A percentile compares a stretch with the other conserved stretches of the same genome.
phyloP scores from a whole-genome alignment of 2,113 vertebrate genomes.

The Lamprotornis superbus region DNA sequence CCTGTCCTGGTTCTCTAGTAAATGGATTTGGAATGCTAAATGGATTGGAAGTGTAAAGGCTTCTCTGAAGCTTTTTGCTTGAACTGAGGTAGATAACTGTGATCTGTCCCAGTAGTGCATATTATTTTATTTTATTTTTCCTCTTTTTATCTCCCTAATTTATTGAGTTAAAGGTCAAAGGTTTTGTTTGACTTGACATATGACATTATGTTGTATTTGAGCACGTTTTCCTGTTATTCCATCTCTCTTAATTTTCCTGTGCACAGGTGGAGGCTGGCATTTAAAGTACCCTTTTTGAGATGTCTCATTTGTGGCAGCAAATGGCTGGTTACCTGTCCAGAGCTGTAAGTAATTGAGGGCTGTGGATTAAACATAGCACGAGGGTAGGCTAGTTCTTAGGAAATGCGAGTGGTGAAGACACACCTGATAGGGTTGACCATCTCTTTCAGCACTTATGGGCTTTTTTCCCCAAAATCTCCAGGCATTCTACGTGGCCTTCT shows the following conservation, averaged over 20 bases:
- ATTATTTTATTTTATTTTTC: not conserved
- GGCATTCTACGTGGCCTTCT: not conserved
- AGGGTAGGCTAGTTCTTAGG: not conserved
- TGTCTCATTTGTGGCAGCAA: not conserved
- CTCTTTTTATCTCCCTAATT: not conserved
- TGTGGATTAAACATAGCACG: not conserved
- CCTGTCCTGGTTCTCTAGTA: not conserved
- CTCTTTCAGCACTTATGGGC: not conserved
- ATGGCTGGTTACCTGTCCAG: not conserved
- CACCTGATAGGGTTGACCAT: not conserved
- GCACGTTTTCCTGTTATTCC: rapidly evolving
- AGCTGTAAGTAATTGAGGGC: not conserved
- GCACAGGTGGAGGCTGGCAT: not conserved
- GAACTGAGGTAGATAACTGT: not conserved
- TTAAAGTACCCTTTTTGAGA: not conserved
- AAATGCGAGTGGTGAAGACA: not conserved
- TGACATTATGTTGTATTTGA: not conserved
- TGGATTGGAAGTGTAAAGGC: not conserved
- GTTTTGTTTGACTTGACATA: not conserved
- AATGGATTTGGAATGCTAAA: not conserved
- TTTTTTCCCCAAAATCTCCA: not conserved
- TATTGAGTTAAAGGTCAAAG: not conserved
- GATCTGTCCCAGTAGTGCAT: not conserved
- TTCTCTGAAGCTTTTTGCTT: not conserved
- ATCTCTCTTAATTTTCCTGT: rapidly evolving